These are phyloP conservation scores for Metaphire vulgaris DNA, from an alignment of 1,140 invertebrate species.

Conservation along the genomic window DNA sequence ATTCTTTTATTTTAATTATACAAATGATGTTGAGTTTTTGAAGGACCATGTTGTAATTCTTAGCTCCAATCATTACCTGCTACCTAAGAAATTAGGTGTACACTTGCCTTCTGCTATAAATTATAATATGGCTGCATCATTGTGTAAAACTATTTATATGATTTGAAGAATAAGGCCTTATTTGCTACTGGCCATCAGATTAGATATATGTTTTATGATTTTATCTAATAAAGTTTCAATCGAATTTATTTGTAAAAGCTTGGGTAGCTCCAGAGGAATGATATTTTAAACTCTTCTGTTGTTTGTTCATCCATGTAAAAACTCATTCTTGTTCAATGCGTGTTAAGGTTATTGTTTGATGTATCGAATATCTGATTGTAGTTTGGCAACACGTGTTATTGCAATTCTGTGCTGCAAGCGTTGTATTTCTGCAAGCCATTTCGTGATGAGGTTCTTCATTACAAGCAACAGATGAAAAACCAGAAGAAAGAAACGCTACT, in stretches of 20 bases:
- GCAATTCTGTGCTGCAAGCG: conserved; percentile 98
- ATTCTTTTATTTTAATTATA: background rate
- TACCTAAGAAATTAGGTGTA: background rate
- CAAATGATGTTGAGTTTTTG: background rate
- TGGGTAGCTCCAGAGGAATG: background rate
- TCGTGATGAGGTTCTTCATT: conserved; percentile 94
- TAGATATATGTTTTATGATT: too few species aligned
- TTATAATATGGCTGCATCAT: too few species aligned
- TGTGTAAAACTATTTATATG: too few species aligned
- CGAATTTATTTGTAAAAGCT: background rate
- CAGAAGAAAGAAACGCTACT: conserved; percentile 94
- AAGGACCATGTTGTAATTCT: background rate
- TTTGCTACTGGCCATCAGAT: too few species aligned
- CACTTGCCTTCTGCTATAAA: background rate
- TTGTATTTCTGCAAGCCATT: conserved; percentile 98
- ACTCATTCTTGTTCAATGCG: background rate
- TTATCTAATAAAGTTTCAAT: background rate
- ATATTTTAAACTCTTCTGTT: conserved; percentile 1
- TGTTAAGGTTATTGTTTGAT: background rate
- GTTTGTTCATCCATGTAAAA: background rate
- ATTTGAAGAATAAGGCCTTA: too few species aligned
- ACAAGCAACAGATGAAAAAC: conserved; percentile 90
- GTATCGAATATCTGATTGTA: conserved; percentile 48
- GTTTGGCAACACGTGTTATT: conserved; percentile 99
- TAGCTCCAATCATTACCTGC: background rate